Conservation (phyloP, 2,888 invertebrate species). For the Didymodactylos carnosus region DNA sequence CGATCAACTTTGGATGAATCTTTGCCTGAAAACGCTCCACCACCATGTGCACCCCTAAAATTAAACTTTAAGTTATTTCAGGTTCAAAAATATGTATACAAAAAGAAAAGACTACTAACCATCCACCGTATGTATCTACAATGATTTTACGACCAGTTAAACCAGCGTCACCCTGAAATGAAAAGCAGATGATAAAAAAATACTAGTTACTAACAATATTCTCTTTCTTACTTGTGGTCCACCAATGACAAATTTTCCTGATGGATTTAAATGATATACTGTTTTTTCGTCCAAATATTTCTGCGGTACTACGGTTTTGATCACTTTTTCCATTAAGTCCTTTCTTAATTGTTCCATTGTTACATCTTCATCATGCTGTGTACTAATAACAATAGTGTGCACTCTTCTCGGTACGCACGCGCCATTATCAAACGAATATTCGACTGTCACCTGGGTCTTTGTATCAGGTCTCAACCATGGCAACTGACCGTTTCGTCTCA, state of each 20-base stretch:
- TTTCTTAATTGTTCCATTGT: slow-evolving; percentile 58
- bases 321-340: slow-evolving; percentile 71
- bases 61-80: too few relatives aligned
- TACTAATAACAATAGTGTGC: slow-evolving; percentile 93
- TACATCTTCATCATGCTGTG: slow-evolving; percentile 85
- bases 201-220: background rate
- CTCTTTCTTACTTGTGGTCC: too few relatives aligned
- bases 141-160: slow-evolving; percentile 95
- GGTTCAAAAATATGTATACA: too few relatives aligned
- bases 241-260: slow-evolving; percentile 81
- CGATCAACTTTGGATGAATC: slow-evolving; percentile 56
- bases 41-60: slow-evolving; percentile 98
- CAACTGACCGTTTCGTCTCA: slow-evolving; percentile 28
- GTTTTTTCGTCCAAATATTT: slow-evolving; percentile 78
- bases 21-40: slow-evolving; percentile 96
- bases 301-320: slow-evolving; percentile 71
- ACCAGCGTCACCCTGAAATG: slow-evolving; percentile 87
- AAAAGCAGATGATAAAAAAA: slow-evolving; percentile 16
- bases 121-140: slow-evolving; percentile 96
- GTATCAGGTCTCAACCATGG: slow-evolving; percentile 33
- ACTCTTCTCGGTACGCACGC: slow-evolving; percentile 80
- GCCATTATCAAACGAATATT: slow-evolving; percentile 72
- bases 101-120: too few relatives aligned
- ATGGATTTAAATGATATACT: slow-evolving; percentile 87
- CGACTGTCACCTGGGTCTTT: slow-evolving; percentile 57